Evolutionary conservation across 2,797 vertebrate species (phyloP).

Genomic region (Falco peregrinus): DNA sequence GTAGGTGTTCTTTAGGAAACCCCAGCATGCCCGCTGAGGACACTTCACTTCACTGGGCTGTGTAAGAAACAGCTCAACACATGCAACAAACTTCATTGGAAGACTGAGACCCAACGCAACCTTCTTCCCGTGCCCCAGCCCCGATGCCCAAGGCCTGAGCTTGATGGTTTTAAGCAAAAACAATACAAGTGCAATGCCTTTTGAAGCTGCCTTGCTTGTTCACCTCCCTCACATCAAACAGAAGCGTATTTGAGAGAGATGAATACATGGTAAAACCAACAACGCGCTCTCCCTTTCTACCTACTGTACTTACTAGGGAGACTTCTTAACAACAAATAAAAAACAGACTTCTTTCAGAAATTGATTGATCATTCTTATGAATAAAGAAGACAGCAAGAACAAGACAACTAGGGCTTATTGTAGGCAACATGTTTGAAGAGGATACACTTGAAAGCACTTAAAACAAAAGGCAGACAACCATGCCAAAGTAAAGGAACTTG

Average conservation of each 20-base stretch:
- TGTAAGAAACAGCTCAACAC: not conserved
- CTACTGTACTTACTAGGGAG: not conserved
- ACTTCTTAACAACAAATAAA: slow-evolving; percentile 41
- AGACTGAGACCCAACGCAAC: not conserved
- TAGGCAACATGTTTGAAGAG: slow-evolving; percentile 33
- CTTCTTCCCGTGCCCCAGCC: not conserved
- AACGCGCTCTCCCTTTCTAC: not conserved
- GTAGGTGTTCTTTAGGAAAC: not conserved
- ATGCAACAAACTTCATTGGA: not conserved
- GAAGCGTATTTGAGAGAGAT: slow-evolving; percentile 31
- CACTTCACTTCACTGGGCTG: not conserved
- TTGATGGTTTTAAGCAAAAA: slow-evolving; percentile 39
- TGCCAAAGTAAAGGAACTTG: slow-evolving; percentile 21
- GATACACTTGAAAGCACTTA: slow-evolving; percentile 31
- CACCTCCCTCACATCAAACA: slow-evolving; percentile 63
- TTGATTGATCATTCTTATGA: slow-evolving; percentile 53
- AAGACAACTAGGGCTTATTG: not conserved
- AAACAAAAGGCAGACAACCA: slow-evolving; percentile 29
- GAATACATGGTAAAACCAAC: slow-evolving; percentile 4
- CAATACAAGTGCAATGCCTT: slow-evolving; percentile 5
- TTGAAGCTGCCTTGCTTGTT: slow-evolving; percentile 53
- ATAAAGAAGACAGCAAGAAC: slow-evolving; percentile 21
- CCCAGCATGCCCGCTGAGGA: not conserved
- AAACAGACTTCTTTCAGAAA: slow-evolving; percentile 9
- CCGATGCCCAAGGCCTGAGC: not conserved